Conservation (phyloP, 2,113 vertebrate genomes). For the Leuciscus idus region DNA sequence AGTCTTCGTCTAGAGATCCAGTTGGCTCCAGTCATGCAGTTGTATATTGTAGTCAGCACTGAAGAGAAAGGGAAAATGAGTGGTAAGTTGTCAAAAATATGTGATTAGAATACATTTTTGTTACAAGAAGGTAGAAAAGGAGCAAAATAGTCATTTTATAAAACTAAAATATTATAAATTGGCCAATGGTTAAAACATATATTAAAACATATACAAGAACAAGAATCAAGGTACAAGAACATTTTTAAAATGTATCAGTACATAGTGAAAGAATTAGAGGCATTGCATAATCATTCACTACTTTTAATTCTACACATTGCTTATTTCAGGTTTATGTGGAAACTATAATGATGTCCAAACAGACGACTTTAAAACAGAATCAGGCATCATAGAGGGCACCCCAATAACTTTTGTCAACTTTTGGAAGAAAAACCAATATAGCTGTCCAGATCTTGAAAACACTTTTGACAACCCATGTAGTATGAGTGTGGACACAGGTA, state of each 20-base stretch:
- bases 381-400: conserved; percentile 34
- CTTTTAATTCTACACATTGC: too few relatives aligned
- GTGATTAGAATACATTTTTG: too few relatives aligned
- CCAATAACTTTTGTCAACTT: conserved; percentile 1
- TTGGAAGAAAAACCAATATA: conserved; percentile 35
- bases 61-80: conserved; percentile 16
- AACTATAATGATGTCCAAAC: conserved; percentile 39
- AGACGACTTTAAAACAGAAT: conserved; percentile 46
- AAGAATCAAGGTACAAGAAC: too few relatives aligned
- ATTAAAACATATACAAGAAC: too few relatives aligned
- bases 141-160: neutral
- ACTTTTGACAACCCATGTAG: conserved; percentile 81
- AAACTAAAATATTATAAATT: too few relatives aligned
- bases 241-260: neutral
- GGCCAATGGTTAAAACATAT: too few relatives aligned
- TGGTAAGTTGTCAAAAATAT: conserved; percentile 9
- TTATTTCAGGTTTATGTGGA: conserved; percentile 45
- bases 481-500: conserved; percentile 81
- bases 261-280: neutral
- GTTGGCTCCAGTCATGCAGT: conserved; percentile 20
- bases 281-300: neutral
- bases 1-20: too few relatives aligned
- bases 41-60: conserved; percentile 33
- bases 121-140: neutral
- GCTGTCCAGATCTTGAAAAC: conserved; percentile 77